Evolutionary conservation across 2,113 vertebrate species (phyloP).

Genomic region (Rhagologus leucostigma): DNA sequence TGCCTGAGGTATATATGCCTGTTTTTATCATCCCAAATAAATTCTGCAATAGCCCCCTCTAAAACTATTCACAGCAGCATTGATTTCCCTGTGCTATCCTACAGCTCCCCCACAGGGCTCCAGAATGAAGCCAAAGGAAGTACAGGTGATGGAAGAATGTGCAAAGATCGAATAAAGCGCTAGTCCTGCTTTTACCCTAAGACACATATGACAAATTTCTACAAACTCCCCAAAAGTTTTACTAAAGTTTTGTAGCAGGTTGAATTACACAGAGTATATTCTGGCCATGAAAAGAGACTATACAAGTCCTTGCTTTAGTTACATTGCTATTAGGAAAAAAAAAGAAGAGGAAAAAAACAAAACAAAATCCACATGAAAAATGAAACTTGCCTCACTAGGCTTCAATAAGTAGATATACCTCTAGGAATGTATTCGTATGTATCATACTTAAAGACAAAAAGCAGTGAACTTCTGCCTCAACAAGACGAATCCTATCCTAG

Average conservation of each 20-base stretch:
- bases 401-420: neutral
- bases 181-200: neutral
- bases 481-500: neutral
- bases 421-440: neutral
- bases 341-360: rapidly evolving
- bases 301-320: neutral
- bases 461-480: neutral
- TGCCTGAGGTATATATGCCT: neutral
- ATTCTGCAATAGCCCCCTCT: neutral
- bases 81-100: neutral
- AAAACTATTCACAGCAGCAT: neutral
- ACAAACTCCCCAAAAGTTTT: neutral
- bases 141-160: neutral
- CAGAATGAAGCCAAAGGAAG: neutral
- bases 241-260: neutral
- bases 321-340: neutral
- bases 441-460: neutral
- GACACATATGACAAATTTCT: neutral
- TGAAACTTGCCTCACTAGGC: neutral
- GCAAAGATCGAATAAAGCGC: neutral
- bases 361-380: neutral
- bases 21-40: neutral
- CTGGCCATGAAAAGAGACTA: neutral
- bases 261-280: neutral
- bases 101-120: neutral